Percentiles rank a stretch among this genome's conserved stretches.
phyloP scores from a whole-genome alignment of 2,888 invertebrate species.

The Cephus spinipes region DNA sequence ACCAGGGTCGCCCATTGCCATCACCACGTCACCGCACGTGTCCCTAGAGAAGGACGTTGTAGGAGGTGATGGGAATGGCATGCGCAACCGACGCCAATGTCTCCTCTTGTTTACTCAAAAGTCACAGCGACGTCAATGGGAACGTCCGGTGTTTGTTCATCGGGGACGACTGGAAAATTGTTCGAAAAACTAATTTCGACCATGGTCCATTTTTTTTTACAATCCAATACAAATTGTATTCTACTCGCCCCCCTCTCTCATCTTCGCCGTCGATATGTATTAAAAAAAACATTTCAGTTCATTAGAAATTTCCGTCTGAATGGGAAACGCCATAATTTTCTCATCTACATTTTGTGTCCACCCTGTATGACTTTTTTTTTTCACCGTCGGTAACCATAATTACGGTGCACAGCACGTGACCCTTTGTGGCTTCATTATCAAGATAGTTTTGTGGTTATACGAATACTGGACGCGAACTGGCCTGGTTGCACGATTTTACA shows the following conservation, averaged over 20 bases:
- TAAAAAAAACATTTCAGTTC: not conserved
- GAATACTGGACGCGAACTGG: not conserved
- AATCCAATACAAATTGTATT: not conserved
- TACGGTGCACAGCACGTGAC: not conserved
- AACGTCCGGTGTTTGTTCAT: not conserved
- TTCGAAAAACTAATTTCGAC: not conserved
- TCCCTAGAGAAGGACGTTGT: not conserved
- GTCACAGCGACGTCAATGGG: not conserved
- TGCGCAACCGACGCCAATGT: not conserved
- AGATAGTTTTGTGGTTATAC: not conserved
- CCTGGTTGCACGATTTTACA: not conserved
- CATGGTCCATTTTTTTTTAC: not conserved
- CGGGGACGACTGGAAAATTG: not conserved
- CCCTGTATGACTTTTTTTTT: not conserved
- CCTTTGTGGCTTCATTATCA: not conserved
- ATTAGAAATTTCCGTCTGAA: not conserved
- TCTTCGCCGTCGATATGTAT: not conserved
- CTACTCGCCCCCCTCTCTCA: too few species aligned
- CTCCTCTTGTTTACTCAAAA: constrained; percentile 1
- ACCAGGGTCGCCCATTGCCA: not conserved
- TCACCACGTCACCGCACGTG: not conserved
- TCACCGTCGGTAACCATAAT: not conserved
- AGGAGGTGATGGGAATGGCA: not conserved
- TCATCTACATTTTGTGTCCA: too few species aligned
- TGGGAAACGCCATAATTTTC: too few species aligned